Conservation (phyloP, 2,113 vertebrate species). For the Cercocebus atys region DNA sequence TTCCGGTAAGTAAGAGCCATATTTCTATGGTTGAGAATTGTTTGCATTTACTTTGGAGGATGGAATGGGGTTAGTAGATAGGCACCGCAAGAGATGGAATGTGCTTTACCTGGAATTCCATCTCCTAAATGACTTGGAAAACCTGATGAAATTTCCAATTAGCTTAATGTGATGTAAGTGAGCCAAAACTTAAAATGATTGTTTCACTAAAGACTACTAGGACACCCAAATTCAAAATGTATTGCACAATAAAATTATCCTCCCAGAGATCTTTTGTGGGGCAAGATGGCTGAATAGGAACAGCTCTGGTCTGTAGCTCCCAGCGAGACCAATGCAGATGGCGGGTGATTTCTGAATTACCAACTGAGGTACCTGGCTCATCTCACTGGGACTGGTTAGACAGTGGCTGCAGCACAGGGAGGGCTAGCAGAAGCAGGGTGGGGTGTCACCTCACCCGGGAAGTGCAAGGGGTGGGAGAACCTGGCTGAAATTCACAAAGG, state of each 20-base stretch:
- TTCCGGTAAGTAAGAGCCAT: neutral
- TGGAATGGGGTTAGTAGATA: neutral
- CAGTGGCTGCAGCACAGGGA: too few relatives aligned
- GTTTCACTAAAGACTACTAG: neutral
- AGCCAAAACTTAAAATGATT: neutral
- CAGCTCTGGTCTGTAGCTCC: too few relatives aligned
- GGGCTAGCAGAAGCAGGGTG: too few relatives aligned
- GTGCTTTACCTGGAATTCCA: neutral
- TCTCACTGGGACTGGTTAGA: too few relatives aligned
- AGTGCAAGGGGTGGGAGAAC: too few relatives aligned
- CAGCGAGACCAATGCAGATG: rapidly evolving
- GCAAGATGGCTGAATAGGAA: too few relatives aligned
- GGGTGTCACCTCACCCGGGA: too few relatives aligned
- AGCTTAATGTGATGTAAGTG: neutral
- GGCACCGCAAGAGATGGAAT: neutral
- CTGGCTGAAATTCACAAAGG: too few relatives aligned
- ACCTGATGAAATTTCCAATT: neutral
- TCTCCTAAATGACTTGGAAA: neutral
- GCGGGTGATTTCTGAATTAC: too few relatives aligned
- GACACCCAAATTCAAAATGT: neutral
- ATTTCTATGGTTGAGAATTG: neutral
- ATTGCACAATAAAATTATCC: neutral
- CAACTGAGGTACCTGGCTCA: too few relatives aligned
- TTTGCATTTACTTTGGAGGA: neutral
- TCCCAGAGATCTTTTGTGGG: neutral